Base-by-base conservation (phyloP, 1,140 invertebrate genomes). In the Macrobrachium rosenbergii region DNA sequence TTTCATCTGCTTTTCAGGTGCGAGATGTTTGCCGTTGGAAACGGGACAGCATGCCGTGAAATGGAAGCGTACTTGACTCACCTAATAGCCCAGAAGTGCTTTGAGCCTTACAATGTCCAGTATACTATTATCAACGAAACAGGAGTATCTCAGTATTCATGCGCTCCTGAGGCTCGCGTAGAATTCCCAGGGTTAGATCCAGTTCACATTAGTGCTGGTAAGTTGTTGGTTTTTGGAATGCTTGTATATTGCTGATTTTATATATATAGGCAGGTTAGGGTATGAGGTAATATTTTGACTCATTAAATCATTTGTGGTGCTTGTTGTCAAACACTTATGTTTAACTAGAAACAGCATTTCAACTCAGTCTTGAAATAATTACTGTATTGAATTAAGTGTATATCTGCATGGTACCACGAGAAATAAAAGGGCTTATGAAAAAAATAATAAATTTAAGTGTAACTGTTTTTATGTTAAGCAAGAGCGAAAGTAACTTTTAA, bases 81-180 rank as follows among this genome's bases (percentile, higher is more conserved):
- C n/a, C 91, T 96, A 19, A 96, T 96, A 12, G 90, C 93, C 23
- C 90, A 91, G 0, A 92, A 93, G 6, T 90, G 91, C 58, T 94
- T 96, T 89, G 89, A 92, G 52, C 92, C 93, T 6, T 84, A 93
- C 19, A 92, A 94, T 87, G 92, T 97, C 43, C 93, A 92, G 16
- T 97, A 96, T 90, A 95, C 96, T 11, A 97, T 98, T 89, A 95
- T 98, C 0, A 95, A 95, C 90, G 97, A 99, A 92, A 94, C 95
- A 91, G 97, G 97, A 0, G 96, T 96, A 0, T 98, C 97, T 5
- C 95, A 98, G 90, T 99, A 98, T 91, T 98, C 97, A 45, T 95
- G 96, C 82, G 96, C 96, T 86, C 92, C 94, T 73, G 95, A 96
- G 91, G 97, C 97, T 0, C 93, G 95, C 89, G 94, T 95, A 91